Evolutionary conservation across 2,888 invertebrate species (phyloP).

Genomic region (Incurvaria masculella): DNA sequence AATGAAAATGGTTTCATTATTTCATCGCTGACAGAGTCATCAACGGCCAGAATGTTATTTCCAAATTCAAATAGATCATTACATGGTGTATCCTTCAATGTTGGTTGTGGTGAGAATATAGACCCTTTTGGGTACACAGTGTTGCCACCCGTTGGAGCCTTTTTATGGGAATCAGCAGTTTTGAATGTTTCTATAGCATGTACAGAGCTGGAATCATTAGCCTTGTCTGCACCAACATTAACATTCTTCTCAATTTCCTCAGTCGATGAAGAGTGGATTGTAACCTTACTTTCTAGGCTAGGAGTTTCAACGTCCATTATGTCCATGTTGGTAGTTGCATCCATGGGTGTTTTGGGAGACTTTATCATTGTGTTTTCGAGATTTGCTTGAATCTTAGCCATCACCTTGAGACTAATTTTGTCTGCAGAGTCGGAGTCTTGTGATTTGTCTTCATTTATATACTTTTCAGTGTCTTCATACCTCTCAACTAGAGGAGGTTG

Average conservation of each 20-base stretch:
- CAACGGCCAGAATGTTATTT: slow-evolving; percentile 56
- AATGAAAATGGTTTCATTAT: slow-evolving; percentile 64
- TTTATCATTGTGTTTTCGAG: slow-evolving; percentile 51
- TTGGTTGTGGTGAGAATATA: slow-evolving; percentile 70
- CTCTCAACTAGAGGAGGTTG: slow-evolving; percentile 44
- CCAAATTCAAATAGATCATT: slow-evolving; percentile 63
- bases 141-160: slow-evolving; percentile 22
- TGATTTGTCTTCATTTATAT: slow-evolving; percentile 47
- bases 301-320: slow-evolving; percentile 34
- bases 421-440: slow-evolving; percentile 41
- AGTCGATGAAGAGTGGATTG: slow-evolving; percentile 31
- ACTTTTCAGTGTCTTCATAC: slow-evolving; percentile 41
- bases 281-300: slow-evolving; percentile 29
- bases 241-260: slow-evolving; percentile 44
- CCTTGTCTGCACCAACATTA: slow-evolving; percentile 18
- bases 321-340: slow-evolving; percentile 39
- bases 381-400: slow-evolving; percentile 49
- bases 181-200: slow-evolving; percentile 48
- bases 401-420: slow-evolving; percentile 46
- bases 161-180: slow-evolving; percentile 40
- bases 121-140: slow-evolving; percentile 55
- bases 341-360: slow-evolving; percentile 50
- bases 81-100: slow-evolving; percentile 47
- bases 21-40: slow-evolving; percentile 60
- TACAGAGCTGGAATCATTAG: slow-evolving; percentile 42